Conservation (phyloP, 2,113 vertebrate species). For the Coptodon bakossiorum region DNA sequence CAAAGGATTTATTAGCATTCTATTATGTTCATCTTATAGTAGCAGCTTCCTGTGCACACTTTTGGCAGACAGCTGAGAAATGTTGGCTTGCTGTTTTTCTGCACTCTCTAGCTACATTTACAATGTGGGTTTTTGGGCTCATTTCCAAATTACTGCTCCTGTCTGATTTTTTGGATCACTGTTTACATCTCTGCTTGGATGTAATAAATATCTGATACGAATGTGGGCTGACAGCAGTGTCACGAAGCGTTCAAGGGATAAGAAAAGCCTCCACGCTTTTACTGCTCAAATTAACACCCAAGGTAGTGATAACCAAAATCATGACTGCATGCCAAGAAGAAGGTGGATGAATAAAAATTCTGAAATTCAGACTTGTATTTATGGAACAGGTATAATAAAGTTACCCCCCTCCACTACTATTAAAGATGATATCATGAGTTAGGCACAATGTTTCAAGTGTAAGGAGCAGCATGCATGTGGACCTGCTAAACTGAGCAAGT, state of each 20-base stretch:
- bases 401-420: not conserved
- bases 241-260: not conserved
- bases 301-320: not conserved
- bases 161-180: not conserved
- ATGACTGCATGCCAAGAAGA: not conserved
- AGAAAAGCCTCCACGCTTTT: not conserved
- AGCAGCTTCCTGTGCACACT: conserved; percentile 22
- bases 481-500: not conserved
- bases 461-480: not conserved
- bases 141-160: conserved; percentile 7
- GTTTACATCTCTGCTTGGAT: not conserved
- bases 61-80: conserved; percentile 33
- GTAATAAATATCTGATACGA: not conserved
- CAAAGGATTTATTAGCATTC: conserved; percentile 53
- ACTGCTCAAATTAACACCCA: not conserved
- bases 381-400: not conserved
- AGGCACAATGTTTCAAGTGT: not conserved
- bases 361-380: not conserved
- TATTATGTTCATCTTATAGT: conserved; percentile 40
- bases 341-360: not conserved
- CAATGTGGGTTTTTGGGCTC: not conserved
- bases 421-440: not conserved
- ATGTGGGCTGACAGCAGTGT: not conserved
- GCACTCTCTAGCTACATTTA: not conserved
- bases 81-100: conserved; percentile 11